Percentiles rank a stretch among this genome's conserved stretches.
These are phyloP conservation scores for Diarsia brunnea DNA, from an alignment of 2,888 invertebrate species.

Conservation along the genomic window DNA sequence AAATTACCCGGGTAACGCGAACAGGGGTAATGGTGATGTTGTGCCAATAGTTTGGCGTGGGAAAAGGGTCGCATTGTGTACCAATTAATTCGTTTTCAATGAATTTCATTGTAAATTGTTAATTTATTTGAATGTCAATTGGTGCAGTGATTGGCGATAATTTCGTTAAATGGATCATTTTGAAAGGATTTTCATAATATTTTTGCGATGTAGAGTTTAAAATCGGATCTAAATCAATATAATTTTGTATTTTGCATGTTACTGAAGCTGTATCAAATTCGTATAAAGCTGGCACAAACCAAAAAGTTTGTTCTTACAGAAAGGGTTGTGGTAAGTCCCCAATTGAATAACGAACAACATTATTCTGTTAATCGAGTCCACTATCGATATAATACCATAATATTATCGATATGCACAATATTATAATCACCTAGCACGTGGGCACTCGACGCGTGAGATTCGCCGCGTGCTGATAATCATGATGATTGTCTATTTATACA, in stretches of 20 bases:
- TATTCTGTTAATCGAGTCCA: constrained; percentile 33
- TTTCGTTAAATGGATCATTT: constrained; percentile 18
- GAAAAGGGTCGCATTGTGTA: constrained; percentile 51
- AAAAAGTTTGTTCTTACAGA: neutral
- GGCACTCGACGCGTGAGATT: constrained; percentile 65
- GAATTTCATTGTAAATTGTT: constrained; percentile 51
- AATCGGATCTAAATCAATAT: neutral
- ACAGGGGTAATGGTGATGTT: constrained; percentile 43
- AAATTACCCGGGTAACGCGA: constrained; percentile 57
- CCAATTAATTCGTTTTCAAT: constrained; percentile 61
- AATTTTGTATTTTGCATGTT: neutral
- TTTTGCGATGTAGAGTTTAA: neutral
- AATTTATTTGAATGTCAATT: constrained; percentile 59
- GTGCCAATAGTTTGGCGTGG: constrained; percentile 61
- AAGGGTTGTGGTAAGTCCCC: neutral
- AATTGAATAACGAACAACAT: constrained; percentile 33
- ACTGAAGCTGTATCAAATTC: no score
- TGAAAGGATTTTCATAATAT: neutral
- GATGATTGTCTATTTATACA: constrained; percentile 54
- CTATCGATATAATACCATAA: constrained; percentile 35
- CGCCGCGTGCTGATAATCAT: constrained; percentile 60
- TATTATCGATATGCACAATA: constrained; percentile 41
- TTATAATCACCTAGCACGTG: constrained; percentile 63
- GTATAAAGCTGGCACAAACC: no score
- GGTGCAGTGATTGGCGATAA: constrained; percentile 41